These are phyloP conservation scores for Etia nguti DNA, from an alignment of 2,113 vertebrate genomes.

Conservation along the genomic window DNA sequence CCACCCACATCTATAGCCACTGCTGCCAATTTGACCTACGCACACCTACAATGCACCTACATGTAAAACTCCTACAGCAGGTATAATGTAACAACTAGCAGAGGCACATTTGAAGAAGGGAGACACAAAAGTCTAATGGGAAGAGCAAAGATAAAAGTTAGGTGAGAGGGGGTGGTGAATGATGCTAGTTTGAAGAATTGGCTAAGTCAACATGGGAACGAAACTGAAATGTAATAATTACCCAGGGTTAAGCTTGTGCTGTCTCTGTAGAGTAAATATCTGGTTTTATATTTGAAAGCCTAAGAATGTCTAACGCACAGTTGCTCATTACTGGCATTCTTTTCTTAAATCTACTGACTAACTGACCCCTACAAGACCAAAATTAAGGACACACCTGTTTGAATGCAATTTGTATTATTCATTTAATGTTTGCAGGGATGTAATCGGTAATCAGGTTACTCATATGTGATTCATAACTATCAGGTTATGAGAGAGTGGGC, in stretches of 20 bases:
- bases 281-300: background rate
- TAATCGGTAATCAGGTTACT: background rate
- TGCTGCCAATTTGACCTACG: conserved; percentile 7
- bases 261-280: background rate
- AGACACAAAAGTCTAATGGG: background rate
- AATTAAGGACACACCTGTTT: background rate
- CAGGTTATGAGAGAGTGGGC: background rate
- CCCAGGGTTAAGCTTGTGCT: background rate
- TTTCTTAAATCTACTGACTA: background rate
- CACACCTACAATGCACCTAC: conserved; percentile 41
- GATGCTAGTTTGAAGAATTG: background rate
- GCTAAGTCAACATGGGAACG: conserved; percentile 7
- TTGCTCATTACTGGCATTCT: background rate
- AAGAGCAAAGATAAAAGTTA: background rate
- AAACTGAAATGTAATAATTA: conserved; percentile 38
- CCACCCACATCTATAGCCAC: conserved; percentile 31
- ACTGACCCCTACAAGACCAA: background rate
- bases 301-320: background rate
- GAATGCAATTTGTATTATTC: background rate
- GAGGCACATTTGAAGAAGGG: background rate
- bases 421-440: background rate
- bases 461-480: background rate
- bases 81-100: background rate
- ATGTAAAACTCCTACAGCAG: background rate
- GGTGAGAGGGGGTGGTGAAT: background rate